Conservation (phyloP, 35 echinoderm and acorn worm species). For the Anneissia japonica region DNA sequence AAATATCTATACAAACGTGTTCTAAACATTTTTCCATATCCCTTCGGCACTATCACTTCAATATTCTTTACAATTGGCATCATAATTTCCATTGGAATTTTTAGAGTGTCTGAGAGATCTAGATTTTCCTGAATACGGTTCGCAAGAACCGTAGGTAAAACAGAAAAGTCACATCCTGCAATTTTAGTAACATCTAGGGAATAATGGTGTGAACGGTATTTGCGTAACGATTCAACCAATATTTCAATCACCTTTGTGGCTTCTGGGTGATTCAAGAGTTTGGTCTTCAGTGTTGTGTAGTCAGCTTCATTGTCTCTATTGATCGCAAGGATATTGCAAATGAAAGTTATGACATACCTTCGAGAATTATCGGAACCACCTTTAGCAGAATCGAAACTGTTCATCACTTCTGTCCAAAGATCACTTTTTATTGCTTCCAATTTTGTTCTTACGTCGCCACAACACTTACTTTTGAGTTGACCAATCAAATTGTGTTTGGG, state of each 20-base stretch:
- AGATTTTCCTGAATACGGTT: too few relatives aligned
- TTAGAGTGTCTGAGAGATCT: too few relatives aligned
- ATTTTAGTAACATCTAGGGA: too few relatives aligned
- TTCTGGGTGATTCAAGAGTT: background rate
- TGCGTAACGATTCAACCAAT: too few relatives aligned
- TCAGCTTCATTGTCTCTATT: background rate
- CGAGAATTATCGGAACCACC: too few relatives aligned
- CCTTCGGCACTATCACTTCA: background rate
- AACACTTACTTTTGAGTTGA: background rate
- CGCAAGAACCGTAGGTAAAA: too few relatives aligned
- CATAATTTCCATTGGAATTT: background rate
- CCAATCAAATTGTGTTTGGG: background rate
- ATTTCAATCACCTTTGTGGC: background rate
- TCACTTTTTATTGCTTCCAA: background rate
- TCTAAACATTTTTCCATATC: background rate
- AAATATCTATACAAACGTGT: background rate
- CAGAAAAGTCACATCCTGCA: too few relatives aligned
- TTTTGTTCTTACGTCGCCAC: background rate
- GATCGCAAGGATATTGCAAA: too few relatives aligned
- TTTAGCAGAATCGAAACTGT: background rate
- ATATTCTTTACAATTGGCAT: background rate
- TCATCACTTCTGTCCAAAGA: background rate
- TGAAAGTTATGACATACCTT: too few relatives aligned
- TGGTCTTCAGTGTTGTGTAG: background rate
- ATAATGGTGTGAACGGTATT: too few relatives aligned